Percentiles rank a stretch among this genome's conserved stretches.
Evolutionary conservation across 2,888 invertebrate genomes (phyloP).

Genomic region (Tipula vernalis): DNA sequence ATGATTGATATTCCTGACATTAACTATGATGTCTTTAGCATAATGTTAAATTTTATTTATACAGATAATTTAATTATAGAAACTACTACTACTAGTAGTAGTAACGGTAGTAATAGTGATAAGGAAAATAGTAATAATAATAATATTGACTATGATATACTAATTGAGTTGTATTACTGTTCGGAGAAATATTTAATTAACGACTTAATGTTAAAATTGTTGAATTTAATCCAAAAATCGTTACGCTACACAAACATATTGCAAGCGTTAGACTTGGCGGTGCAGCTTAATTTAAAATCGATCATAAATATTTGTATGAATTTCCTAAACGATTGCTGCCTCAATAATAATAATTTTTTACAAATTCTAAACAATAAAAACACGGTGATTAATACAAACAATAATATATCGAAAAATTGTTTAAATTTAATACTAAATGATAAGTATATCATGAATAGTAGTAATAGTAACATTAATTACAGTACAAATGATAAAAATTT

Average conservation of each 20-base stretch:
- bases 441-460: slow-evolving; percentile 13
- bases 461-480: neutral
- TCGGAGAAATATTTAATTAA: slow-evolving; percentile 32
- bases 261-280: slow-evolving; percentile 29
- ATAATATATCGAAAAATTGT: slow-evolving; percentile 29
- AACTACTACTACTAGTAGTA: neutral
- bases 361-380: neutral
- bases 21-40: slow-evolving; percentile 32
- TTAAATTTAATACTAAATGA: slow-evolving; percentile 27
- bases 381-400: slow-evolving; percentile 18
- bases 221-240: slow-evolving; percentile 27
- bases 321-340: slow-evolving; percentile 31
- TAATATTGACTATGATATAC: slow-evolving; percentile 23
- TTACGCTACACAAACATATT: slow-evolving; percentile 32
- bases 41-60: slow-evolving; percentile 32
- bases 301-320: slow-evolving; percentile 26
- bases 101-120: neutral
- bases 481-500: slow-evolving; percentile 23
- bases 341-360: slow-evolving; percentile 23
- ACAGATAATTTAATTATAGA: slow-evolving; percentile 20
- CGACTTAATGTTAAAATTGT: slow-evolving; percentile 25
- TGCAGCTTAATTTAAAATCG: slow-evolving; percentile 28
- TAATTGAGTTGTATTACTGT: slow-evolving; percentile 32
- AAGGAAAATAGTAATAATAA: neutral
- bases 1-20: slow-evolving; percentile 38